Evolutionary conservation across 23 tunicate genomes (phyloP), one percentile per base, ranked within the genome.

Genomic region (Diplosoma virens): DNA sequence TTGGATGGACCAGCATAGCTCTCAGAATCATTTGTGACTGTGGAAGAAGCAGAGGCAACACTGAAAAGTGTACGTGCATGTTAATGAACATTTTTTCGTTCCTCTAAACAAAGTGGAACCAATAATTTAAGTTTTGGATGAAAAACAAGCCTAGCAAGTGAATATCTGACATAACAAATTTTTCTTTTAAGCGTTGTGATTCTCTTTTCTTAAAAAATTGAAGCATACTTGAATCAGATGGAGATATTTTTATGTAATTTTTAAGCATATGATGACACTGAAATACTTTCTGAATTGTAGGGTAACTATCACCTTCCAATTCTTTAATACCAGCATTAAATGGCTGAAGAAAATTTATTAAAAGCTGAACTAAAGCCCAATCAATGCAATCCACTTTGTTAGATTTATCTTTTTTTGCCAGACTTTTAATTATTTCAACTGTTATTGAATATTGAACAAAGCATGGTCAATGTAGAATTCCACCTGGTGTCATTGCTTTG

Each of bases 401-500:
- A 27, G 28, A 16, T 29, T 61, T 27, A 4, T 61, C 7, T 5
- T 27, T 6, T 2, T 5, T 29, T 26, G 3, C 9, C 6, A 61
- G 21, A 26, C 28, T 28, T 4, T 61, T 6, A 5, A 27, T 6
- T 6, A 61, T 6, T 5, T 61, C 69, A 3, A 3, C 35, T 29
- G 6, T 28, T 29, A 27, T 61, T 29, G 9, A 5, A 14, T 14
- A 26, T 9, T 4, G 69, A 61, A 7, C 30, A 7, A 34, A 61
- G 18, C 35, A 61, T 61, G 9, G 4, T 16, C 35, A 61, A 29
- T 26, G 35, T 27, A 4, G 35, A 27, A 29, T 61, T 61, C 69
- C 69, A 61, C 6, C 69, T 27, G 6, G 69, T 61, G 4, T 61
- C 69, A 29, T 61, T 61, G 9, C n/a, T n/a, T 22, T 61, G 69